Evolutionary conservation across 2,113 vertebrate genomes (phyloP), one percentile per base, ranked within the genome.

Genomic region (Ranitomeya imitator): DNA sequence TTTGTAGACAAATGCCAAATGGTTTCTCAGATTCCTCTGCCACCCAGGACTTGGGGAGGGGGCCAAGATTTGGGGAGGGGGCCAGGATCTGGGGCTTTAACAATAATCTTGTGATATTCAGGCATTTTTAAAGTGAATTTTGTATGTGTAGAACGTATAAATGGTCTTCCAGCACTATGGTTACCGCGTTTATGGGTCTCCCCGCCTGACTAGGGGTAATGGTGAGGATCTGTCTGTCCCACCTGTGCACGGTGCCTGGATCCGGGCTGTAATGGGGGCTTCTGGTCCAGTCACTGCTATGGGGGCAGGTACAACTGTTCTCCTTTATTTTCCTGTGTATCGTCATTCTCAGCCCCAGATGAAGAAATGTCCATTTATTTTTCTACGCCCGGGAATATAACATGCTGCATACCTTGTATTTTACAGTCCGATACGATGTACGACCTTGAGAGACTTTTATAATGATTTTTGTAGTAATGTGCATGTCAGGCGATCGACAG

Each of bases 31-130:
- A 86, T 86, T 85, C 55, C 18, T 60, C 60, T 63, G 59, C 73
- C 57, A 92, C 59, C 89, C 87, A 86, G 89, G 52, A 90, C 55
- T 83, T 37, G 90, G 90, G 37, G 89, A 82, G 74, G 90, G 63
- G 71, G 55, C 59, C 61, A 57, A 21, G 52, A 71, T n/a, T 54
- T 37, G 26, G 31, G 71, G 69, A n/a, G n/a, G 90, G 63, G 71
- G 55, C 59, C 61, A 57, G 37, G 52, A 71, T n/a, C 54, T 37
- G 26, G 31, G 71, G 69, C 21, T 69, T 69, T 67, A 45, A 55
- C 61, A 51, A n/a, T 21, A 69, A 59, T 52, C 37, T 23, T 54
- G 21, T 4, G n/a, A 69, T 81, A 37, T 79, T n/a, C 13, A 3
- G 26, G 21, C 37, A n/a, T 8, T 52, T 45, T 37, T 83, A 83